phyloP scores from a whole-genome alignment of 2,888 invertebrate genomes.

The Apamea anceps region DNA sequence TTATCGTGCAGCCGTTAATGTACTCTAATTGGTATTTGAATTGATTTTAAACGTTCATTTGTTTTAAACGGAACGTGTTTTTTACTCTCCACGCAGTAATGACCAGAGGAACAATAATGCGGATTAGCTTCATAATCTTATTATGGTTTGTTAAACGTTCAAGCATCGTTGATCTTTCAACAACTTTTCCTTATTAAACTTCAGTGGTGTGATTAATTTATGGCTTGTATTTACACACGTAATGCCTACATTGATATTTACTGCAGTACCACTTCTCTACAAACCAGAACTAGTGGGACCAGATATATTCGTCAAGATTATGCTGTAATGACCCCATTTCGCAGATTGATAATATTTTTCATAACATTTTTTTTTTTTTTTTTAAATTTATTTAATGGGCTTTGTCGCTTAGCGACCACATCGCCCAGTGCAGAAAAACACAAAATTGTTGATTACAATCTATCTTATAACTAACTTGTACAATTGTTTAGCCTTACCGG shows the following conservation, averaged over 20 bases:
- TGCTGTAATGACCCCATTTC: background rate
- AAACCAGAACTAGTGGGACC: background rate
- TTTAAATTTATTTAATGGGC: no score
- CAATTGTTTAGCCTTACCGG: no score
- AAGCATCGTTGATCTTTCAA: slow-evolving; percentile 36
- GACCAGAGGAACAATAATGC: background rate
- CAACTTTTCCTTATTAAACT: slow-evolving; percentile 32
- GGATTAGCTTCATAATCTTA: slow-evolving; percentile 12
- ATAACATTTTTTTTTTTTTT: no score
- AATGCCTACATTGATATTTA: slow-evolving; percentile 2
- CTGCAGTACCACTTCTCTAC: background rate
- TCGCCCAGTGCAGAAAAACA: no score
- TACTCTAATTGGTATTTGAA: slow-evolving; percentile 39
- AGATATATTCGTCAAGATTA: slow-evolving; percentile 6
- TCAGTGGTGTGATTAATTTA: slow-evolving; percentile 11
- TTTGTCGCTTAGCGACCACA: no score
- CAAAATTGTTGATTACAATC: no score
- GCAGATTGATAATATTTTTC: background rate
- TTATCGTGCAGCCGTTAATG: slow-evolving; percentile 35
- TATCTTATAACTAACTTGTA: no score
- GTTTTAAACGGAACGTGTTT: slow-evolving; percentile 32
- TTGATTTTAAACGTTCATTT: slow-evolving; percentile 47
- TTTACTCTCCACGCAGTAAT: slow-evolving; percentile 23
- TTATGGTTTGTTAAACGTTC: slow-evolving; percentile 19
- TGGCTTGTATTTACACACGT: slow-evolving; percentile 6